Conservation (phyloP, 2,113 vertebrate species). For the Tenebrosternarchus preto region DNA sequence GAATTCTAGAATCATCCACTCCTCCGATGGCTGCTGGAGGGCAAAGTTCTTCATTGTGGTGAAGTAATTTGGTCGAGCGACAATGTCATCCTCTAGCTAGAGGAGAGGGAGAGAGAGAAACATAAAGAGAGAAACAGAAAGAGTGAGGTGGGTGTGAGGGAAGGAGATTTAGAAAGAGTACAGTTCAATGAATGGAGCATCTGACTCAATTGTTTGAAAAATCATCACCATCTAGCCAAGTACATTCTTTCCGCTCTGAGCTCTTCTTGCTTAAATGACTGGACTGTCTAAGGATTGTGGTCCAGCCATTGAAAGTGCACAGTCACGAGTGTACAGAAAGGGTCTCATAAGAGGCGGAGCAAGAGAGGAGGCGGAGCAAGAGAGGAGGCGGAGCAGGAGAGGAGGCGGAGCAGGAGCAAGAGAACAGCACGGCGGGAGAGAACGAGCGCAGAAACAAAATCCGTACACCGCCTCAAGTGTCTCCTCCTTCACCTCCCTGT, state of each 20-base stretch:
- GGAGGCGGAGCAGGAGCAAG: not conserved
- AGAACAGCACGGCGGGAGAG: not conserved
- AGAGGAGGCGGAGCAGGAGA: too few relatives aligned
- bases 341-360: too few relatives aligned
- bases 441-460: constrained; percentile 10
- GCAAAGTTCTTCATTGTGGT: constrained; percentile 99
- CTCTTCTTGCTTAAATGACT: not conserved
- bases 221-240: not conserved
- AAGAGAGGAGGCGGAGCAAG: too few relatives aligned
- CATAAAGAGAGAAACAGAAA: too few relatives aligned
- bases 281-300: constrained; percentile 2
- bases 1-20: constrained; percentile 99
- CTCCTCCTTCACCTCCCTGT: too few relatives aligned
- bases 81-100: constrained; percentile 97
- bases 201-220: constrained; percentile 16
- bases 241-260: not conserved
- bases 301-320: not conserved
- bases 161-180: not conserved
- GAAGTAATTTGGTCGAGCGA: constrained; percentile 96
- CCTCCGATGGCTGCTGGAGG: constrained; percentile 94
- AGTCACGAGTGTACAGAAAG: too few relatives aligned
- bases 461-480: not conserved
- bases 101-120: constrained; percentile 36
- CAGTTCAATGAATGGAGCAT: constrained; percentile 1
- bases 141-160: constrained; percentile 14